Percentiles rank a stretch among this genome's conserved stretches.
Conservation (phyloP, 2,113 vertebrate genomes). For the Andinoacara biseriatus region DNA sequence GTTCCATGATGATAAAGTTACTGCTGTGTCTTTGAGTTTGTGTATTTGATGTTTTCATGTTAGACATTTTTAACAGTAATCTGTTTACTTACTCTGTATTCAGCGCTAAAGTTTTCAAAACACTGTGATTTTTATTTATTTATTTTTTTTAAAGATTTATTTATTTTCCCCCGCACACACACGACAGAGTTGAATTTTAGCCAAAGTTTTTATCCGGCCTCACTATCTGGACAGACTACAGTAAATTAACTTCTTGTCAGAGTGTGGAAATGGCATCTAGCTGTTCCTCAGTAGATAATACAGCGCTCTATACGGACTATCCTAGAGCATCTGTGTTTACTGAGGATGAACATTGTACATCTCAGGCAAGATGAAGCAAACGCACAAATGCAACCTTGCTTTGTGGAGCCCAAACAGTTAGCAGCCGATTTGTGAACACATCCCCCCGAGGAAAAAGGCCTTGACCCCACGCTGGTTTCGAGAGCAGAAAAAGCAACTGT, state of each 20-base stretch:
- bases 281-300: constrained; percentile 66
- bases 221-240: constrained; percentile 22
- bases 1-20: constrained; percentile 55
- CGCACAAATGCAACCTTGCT: constrained; percentile 61
- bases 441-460: constrained; percentile 61
- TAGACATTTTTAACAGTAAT: constrained; percentile 6
- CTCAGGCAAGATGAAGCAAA: constrained; percentile 54
- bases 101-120: neutral
- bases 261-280: constrained; percentile 47
- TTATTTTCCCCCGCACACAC: neutral
- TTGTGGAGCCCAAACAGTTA: constrained; percentile 63
- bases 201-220: constrained; percentile 24
- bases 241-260: constrained; percentile 43
- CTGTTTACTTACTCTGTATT: constrained; percentile 19
- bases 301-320: constrained; percentile 28
- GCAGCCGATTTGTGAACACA: constrained; percentile 62
- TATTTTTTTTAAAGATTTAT: neutral
- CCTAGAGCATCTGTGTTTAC: constrained; percentile 67
- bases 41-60: constrained; percentile 15
- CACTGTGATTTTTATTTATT: neutral
- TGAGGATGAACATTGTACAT: constrained; percentile 62
- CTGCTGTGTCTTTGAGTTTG: constrained; percentile 35
- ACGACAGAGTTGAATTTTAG: constrained; percentile 1
- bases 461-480: constrained; percentile 51
- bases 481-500: constrained; percentile 48